Evolutionary conservation across 2,113 vertebrate genomes (phyloP).

Genomic region (Muscicapa adusta): DNA sequence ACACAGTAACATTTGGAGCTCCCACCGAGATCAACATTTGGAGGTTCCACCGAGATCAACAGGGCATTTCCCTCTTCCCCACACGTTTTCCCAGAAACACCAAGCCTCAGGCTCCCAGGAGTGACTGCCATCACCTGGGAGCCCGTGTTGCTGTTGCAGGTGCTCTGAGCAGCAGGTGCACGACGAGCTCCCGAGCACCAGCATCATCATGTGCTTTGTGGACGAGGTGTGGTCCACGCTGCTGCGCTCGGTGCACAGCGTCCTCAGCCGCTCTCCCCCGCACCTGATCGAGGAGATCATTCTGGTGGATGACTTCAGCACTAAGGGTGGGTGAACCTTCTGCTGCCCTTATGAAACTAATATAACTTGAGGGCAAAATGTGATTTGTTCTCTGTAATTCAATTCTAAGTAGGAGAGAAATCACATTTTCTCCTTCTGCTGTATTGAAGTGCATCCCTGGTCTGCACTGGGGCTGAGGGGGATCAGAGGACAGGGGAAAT

Average conservation of each 20-base stretch:
- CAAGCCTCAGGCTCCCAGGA: fast-evolving
- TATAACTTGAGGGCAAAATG: background rate
- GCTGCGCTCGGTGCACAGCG: slow-evolving; percentile 91
- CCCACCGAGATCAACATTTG: too few species aligned
- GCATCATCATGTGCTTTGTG: slow-evolving; percentile 95
- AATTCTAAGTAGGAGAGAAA: background rate
- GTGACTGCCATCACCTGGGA: fast-evolving
- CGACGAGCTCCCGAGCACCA: slow-evolving; percentile 84
- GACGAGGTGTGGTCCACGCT: slow-evolving; percentile 98
- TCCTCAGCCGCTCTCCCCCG: slow-evolving; percentile 87
- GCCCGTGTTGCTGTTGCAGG: slow-evolving; percentile 59
- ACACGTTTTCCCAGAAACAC: fast-evolving
- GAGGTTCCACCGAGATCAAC: too few species aligned
- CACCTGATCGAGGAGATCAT: slow-evolving; percentile 88
- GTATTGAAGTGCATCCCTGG: background rate
- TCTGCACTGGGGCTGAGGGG: fast-evolving
- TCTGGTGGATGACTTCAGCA: slow-evolving; percentile 93
- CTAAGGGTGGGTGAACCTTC: slow-evolving; percentile 77
- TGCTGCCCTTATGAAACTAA: background rate
- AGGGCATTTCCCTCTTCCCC: background rate
- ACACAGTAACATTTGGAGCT: too few species aligned
- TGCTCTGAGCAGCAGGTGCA: slow-evolving; percentile 83
- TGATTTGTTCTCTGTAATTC: background rate
- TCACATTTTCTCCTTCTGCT: background rate
- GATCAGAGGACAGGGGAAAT: background rate